Conservation (phyloP, 1,140 invertebrate genomes). For the Vollenhovia emeryi region DNA sequence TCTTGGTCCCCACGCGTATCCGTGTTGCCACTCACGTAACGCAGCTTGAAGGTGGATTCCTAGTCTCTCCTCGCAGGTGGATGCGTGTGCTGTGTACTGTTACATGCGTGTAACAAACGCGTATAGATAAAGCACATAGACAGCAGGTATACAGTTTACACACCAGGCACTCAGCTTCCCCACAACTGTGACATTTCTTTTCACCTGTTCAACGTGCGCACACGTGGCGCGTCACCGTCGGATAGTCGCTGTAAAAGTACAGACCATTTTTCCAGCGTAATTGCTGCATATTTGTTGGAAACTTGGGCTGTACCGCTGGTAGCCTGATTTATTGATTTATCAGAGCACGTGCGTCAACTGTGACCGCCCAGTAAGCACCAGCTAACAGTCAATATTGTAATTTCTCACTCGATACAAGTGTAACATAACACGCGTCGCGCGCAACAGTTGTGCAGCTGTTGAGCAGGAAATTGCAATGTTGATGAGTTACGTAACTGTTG, state of each 20-base stretch:
- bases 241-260: not conserved
- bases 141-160: not conserved
- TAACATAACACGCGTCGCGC: no score
- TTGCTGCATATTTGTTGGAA: not conserved
- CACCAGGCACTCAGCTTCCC: not conserved
- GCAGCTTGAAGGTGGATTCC: slow-evolving; percentile 8
- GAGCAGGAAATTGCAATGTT: no score
- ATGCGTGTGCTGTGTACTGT: not conserved
- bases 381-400: no score
- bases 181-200: not conserved
- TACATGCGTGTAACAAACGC: not conserved
- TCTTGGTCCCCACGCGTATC: not conserved
- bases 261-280: not conserved
- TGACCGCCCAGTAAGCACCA: no score
- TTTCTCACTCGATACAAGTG: no score
- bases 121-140: not conserved
- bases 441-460: no score
- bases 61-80: not conserved
- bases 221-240: not conserved
- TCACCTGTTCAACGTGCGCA: not conserved
- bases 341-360: not conserved
- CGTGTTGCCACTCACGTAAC: not conserved
- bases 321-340: slow-evolving; percentile 16
- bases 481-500: no score
- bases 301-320: no score